Percentiles rank a stretch among this genome's conserved stretches.
These are phyloP conservation scores for Agrotis exclamationis DNA, from an alignment of 2,888 invertebrate genomes.

Conservation along the genomic window DNA sequence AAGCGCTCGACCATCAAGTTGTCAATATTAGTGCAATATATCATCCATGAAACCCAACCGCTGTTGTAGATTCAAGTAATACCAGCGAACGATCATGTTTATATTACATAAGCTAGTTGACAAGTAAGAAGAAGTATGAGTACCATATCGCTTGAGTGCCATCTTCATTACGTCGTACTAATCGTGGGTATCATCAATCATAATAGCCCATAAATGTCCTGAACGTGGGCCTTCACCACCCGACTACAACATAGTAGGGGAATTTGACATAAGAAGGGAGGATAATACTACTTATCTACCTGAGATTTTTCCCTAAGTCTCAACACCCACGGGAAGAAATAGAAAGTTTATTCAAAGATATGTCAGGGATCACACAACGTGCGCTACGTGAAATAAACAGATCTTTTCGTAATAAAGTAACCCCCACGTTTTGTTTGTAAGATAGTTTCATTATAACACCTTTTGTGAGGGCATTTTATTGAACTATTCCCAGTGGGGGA, in stretches of 20 bases:
- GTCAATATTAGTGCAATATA: slow-evolving; percentile 57
- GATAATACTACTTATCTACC: slow-evolving; percentile 36
- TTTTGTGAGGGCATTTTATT: slow-evolving; percentile 64
- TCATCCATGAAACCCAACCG: slow-evolving; percentile 47
- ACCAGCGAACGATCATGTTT: slow-evolving; percentile 43
- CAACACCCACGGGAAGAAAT: slow-evolving; percentile 25
- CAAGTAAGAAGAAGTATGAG: slow-evolving; percentile 35
- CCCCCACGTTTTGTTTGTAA: slow-evolving; percentile 63
- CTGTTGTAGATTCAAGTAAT: slow-evolving; percentile 54
- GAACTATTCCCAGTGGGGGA: slow-evolving; percentile 61
- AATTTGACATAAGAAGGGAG: slow-evolving; percentile 25
- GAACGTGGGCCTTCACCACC: neutral
- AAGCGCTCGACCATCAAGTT: slow-evolving; percentile 46
- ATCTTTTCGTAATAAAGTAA: slow-evolving; percentile 59
- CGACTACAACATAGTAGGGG: neutral
- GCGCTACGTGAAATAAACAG: slow-evolving; percentile 41
- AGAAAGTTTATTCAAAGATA: slow-evolving; percentile 37
- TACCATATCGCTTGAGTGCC: slow-evolving; percentile 24
- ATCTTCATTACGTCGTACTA: slow-evolving; percentile 43
- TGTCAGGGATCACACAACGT: slow-evolving; percentile 24
- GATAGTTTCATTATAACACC: slow-evolving; percentile 68
- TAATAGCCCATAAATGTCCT: slow-evolving; percentile 18
- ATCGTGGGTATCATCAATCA: slow-evolving; percentile 37
- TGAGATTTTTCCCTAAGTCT: slow-evolving; percentile 34
- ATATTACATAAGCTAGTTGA: slow-evolving; percentile 46